Percentiles rank a stretch among this genome's conserved stretches.
Evolutionary conservation across 2,797 vertebrate genomes (phyloP).

Genomic region (Rachycentron canadum): DNA sequence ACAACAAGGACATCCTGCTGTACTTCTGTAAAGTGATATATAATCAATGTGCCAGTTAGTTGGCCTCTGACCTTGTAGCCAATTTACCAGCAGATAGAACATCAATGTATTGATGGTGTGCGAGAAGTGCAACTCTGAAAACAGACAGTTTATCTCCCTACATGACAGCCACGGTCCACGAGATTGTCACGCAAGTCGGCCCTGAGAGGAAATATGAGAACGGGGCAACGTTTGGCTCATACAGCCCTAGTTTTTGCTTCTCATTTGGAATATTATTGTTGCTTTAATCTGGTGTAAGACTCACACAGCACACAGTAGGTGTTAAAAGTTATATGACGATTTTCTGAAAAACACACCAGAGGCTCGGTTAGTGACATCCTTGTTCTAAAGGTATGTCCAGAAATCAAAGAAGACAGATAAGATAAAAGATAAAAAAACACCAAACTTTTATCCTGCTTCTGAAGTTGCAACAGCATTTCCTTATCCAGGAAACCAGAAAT

Average conservation of each 20-base stretch:
- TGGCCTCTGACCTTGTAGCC: conserved; percentile 68
- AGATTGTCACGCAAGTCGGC: conserved; percentile 9
- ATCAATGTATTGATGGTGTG: conserved; percentile 60
- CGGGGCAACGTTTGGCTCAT: not conserved
- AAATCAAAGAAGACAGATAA: not conserved
- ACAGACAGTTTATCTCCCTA: conserved; percentile 37
- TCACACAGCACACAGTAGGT: too few relatives aligned
- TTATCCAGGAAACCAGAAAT: not conserved
- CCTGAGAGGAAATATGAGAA: not conserved
- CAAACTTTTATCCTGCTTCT: not conserved
- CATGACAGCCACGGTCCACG: conserved; percentile 18
- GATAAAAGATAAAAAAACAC: too few relatives aligned
- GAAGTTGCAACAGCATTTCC: not conserved
- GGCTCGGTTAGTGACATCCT: not conserved
- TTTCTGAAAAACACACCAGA: not conserved
- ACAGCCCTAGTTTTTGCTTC: not conserved
- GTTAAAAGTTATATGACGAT: not conserved
- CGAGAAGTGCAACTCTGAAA: conserved; percentile 45
- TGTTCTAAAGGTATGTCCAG: not conserved
- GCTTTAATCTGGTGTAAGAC: not conserved
- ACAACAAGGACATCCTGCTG: conserved; percentile 55
- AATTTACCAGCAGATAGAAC: conserved; percentile 65
- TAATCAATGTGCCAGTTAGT: conserved; percentile 71
- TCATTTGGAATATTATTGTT: not conserved
- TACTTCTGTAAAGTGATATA: conserved; percentile 51